Evolutionary conservation across 2,888 invertebrate species (phyloP), one percentile per base, ranked within the genome.

Genomic region (Phytoseiulus persimilis): DNA sequence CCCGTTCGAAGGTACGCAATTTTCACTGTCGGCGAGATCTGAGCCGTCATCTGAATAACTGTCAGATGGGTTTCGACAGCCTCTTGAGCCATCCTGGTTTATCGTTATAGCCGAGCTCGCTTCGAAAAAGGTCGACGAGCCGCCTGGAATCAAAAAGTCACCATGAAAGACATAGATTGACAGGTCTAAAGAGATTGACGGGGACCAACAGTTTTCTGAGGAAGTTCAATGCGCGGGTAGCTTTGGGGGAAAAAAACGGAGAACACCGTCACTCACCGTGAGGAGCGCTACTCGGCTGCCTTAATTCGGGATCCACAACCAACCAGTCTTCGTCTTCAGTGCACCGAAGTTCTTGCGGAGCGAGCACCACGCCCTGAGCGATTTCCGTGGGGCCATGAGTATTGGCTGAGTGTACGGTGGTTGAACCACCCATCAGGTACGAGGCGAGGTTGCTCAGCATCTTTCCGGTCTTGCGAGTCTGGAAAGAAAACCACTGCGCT

Each of bases 281-380:
- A 28, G 14, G 5, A 1, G 28, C 65, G 65, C 23, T 23, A 18
- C 28, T 65, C 65, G 65, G 65, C 18, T 65, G 65, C 65, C 65
- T 65, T 11, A 39, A 33, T 11, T 87, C 87, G 11, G 87, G 87
- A 87, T 87, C 87, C 32, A 87, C 87, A n/a, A 87, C n/a, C 32
- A 87, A 45, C 87, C 87, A 87, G 23, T 87, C 87, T 28, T 87
- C 87, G 23, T 87, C 87, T 87, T 87, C 87, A 9, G 87, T 87
- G 87, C 87, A 87, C 87, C 87, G 87, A 28, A 87, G 32, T 33
- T 87, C 87, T 87, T 87, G 87, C n/a, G n/a, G 87, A 45, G 87
- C 87, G 33, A 87, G 32, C 87, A 87, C 87, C 87, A 45, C 0
- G n/a, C 87, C 87, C 33, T 87, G 87, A 33, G 87, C 87, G n/a